Base-by-base conservation (phyloP, 53 echinoderm and acorn worm genomes). In the Zoroaster sp. region DNA sequence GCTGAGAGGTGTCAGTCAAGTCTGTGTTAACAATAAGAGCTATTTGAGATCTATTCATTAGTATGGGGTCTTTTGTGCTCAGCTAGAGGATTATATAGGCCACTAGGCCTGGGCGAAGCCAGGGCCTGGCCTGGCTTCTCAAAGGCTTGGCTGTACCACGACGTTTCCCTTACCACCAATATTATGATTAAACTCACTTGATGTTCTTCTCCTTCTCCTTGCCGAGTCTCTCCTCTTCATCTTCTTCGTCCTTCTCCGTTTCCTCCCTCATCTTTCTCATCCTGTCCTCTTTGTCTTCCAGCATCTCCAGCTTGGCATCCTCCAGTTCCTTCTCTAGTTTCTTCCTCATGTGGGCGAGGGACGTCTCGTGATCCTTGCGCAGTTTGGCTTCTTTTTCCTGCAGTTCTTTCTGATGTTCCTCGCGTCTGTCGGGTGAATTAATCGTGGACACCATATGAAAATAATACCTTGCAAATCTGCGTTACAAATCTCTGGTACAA, bases 321-420 rank as follows among this genome's bases (percentile, higher is more conserved):
- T 96, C 97, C 13, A 97, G 88, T 87, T 97, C 97, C 74, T 95
- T 94, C 90, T 97, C 93, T 23, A 97, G 77, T 40, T 80, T 86
- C 86, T 90, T 86, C 76, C 88, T 90, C 93, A 95, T 87, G 71
- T 91, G 91, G 46, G 65, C 66, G 32, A 96, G 88, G 21, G 93
- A 87, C 17, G 63, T 63, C 73, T 96, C 93, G 39, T 96, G 93
- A 45, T 93, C 93, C 72, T 81, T 88, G 2, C 90, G 68, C 30
- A 96, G 33, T 49, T 88, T 86, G 17, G 83, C 80, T 55, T 96
- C 96, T 28, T 93, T 89, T 38, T 82, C 88, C 38, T 87, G 51
- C 2, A 76, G 74, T 32, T 94, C 89, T 46, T 68, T 85, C 23
- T 91, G 47, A 38, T 90, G 31, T 11, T 95, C 90, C 41, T 91